These are phyloP conservation scores for Enteromius thamalakanensis DNA, from an alignment of 2,797 vertebrate genomes.

Conservation along the genomic window DNA sequence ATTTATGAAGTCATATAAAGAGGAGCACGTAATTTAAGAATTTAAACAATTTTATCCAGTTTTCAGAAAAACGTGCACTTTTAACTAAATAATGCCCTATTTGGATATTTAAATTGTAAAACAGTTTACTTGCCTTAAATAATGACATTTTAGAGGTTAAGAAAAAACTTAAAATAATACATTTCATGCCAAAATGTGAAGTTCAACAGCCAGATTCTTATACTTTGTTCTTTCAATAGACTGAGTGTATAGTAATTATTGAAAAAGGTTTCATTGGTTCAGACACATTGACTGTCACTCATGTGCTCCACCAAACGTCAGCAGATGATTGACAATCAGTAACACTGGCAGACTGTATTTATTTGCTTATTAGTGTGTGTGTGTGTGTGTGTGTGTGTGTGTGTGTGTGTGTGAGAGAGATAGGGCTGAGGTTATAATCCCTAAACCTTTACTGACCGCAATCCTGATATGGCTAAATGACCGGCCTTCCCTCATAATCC, in stretches of 20 bases:
- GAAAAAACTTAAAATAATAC: background rate
- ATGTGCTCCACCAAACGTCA: conserved; percentile 7
- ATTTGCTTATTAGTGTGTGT: background rate
- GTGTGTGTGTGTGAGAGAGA: background rate
- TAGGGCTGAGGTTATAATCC: conserved; percentile 72
- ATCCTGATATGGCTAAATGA: conserved; percentile 73
- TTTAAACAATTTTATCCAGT: background rate
- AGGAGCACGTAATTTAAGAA: background rate
- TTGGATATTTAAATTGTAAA: too few relatives aligned
- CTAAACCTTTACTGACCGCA: conserved; percentile 73
- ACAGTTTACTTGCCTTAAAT: background rate
- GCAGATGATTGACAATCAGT: background rate
- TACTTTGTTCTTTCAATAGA: background rate
- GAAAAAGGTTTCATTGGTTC: background rate
- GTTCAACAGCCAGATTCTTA: background rate
- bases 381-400: too few relatives aligned
- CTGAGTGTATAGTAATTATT: background rate
- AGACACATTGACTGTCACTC: background rate
- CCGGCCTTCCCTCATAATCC: conserved; percentile 74
- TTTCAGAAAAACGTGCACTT: background rate
- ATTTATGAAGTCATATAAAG: background rate
- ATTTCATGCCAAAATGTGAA: background rate
- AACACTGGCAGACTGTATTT: background rate
- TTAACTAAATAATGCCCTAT: too few relatives aligned
- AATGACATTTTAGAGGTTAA: background rate